Conservation (phyloP, 2,888 invertebrate genomes). For the Leptinotarsa juncta region DNA sequence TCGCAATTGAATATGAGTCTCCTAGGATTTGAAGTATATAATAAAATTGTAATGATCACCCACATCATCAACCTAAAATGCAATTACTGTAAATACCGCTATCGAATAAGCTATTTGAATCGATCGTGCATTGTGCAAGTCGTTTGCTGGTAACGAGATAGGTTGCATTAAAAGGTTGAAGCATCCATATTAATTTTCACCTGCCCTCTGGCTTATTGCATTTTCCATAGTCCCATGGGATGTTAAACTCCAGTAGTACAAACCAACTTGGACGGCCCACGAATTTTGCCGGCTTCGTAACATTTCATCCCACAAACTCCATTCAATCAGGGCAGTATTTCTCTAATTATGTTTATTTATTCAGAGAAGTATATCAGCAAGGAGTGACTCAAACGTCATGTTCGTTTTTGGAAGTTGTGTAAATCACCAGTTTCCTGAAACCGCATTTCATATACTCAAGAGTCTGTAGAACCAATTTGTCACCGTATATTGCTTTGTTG, state of each 20-base stretch:
- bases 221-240: constrained; percentile 1
- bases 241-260: background rate
- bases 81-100: no score
- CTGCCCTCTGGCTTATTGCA: background rate
- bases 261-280: background rate
- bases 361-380: constrained; percentile 1
- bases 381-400: constrained; percentile 1
- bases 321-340: constrained; percentile 14
- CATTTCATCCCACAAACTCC: constrained; percentile 12
- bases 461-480: no score
- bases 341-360: constrained; percentile 22
- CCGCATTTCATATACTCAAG: no score
- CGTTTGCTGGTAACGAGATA: background rate
- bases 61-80: no score
- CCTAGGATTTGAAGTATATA: no score
- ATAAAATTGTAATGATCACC: no score
- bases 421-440: no score
- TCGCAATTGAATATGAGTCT: no score
- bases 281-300: background rate
- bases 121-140: background rate
- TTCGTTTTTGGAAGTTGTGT: background rate
- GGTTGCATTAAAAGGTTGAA: background rate
- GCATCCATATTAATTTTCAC: background rate
- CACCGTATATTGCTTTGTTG: no score
- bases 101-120: background rate